Base-by-base conservation (phyloP, 2,797 vertebrate genomes). In the Poecilia gillii region DNA sequence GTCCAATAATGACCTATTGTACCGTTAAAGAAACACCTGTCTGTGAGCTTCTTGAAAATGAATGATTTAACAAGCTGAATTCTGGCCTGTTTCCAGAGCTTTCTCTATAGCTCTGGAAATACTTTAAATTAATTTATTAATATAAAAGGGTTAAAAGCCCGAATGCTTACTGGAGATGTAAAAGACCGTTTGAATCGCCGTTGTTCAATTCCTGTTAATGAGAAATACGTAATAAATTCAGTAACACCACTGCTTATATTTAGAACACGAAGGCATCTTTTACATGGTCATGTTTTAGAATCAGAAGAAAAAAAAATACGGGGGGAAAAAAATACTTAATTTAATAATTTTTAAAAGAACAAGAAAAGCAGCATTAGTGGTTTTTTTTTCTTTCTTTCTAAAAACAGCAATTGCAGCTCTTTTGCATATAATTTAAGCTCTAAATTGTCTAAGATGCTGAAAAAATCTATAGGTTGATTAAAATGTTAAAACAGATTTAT, bases 81-180 rank as follows among this genome's bases (percentile, higher is more conserved):
- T 66, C 18, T 57, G 74, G 68, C 78, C 74, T 70, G 45, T 73
- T 86, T 88, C 78, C 53, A 79, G 66, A 36, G 43, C 76, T 39
- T 43, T 71, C 18, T 57, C 36, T 68, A 14, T 23, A 51, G 47
- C 39, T 46, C 7, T 59, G 46, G 71, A 62, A 74, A 74, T 76
- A 64, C 64, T 78, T 5, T 55, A n/a, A 14, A 4, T 66, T 13
- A 68, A 64, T 31, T 78, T 78, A 79, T 82, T 66, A 80, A 83
- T 76, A 74, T 13, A 77, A 86, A 73, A 76, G 68, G 36, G n/a
- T 43, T 66, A 74, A 74, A 81, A 74, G 77, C 72, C 41, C 49
- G 6, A 73, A 28, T 28, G 25, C 28, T 75, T 47, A 25, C 9
- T 31, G 28, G 49, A 49, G 28, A 79, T 9, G n/a, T 77, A 45